Conservation (phyloP, 2,888 invertebrate genomes). For the Panzeria rudis region DNA sequence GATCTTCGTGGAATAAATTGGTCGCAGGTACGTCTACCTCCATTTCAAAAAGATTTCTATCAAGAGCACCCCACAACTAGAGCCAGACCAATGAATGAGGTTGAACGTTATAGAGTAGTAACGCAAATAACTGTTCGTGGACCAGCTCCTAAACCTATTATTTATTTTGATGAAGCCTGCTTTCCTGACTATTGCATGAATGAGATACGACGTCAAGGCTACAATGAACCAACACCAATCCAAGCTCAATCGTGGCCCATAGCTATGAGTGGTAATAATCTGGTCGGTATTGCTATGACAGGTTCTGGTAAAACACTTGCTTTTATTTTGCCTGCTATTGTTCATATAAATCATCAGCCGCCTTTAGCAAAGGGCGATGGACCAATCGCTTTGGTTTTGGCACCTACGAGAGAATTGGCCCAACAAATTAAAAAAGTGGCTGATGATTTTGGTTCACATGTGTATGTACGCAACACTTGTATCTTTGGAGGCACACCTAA, state of each 20-base stretch:
- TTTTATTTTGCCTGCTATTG: constrained; percentile 92
- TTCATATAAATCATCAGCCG: constrained; percentile 93
- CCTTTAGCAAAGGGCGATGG: constrained; percentile 91
- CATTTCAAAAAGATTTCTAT: constrained; percentile 93
- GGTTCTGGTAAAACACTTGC: constrained; percentile 92
- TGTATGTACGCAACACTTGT: constrained; percentile 92
- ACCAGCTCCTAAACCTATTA: constrained; percentile 89
- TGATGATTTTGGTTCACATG: constrained; percentile 90
- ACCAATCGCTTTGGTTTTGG: constrained; percentile 91
- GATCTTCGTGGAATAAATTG: constrained; percentile 86
- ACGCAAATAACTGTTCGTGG: constrained; percentile 91
- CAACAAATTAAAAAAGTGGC: constrained; percentile 94
- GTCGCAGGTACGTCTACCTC: constrained; percentile 85
- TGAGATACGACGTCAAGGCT: constrained; percentile 87
- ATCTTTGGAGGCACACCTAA: constrained; percentile 97
- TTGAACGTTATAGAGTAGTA: constrained; percentile 87
- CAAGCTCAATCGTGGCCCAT: constrained; percentile 95
- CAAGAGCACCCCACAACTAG: constrained; percentile 88
- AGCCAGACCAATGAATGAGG: constrained; percentile 87
- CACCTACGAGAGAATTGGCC: constrained; percentile 91
- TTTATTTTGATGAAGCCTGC: constrained; percentile 91
- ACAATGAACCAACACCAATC: constrained; percentile 91
- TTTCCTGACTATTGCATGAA: constrained; percentile 90
- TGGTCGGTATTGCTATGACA: constrained; percentile 94
- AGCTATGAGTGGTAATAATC: constrained; percentile 91